Conservation (phyloP, 2,888 invertebrate genomes). For the Limulus polyphemus region DNA sequence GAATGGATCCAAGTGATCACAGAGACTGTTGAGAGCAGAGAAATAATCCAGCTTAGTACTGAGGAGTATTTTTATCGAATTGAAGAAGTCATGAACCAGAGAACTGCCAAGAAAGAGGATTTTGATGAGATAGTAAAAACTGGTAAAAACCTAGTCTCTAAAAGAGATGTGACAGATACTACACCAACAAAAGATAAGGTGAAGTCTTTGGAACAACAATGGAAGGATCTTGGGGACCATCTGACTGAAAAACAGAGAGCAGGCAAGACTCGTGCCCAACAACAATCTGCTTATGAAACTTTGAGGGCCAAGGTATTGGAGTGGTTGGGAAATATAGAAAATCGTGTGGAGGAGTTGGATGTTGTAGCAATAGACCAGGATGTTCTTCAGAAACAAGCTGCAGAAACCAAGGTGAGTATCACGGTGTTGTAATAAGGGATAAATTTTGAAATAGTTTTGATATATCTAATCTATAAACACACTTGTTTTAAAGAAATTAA, state of each 20-base stretch:
- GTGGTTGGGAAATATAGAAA: slow-evolving; percentile 73
- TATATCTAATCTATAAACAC: too few species aligned
- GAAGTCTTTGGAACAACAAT: slow-evolving; percentile 62
- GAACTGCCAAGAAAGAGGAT: slow-evolving; percentile 43
- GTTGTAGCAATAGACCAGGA: slow-evolving; percentile 81
- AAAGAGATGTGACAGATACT: slow-evolving; percentile 80
- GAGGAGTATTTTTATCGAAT: slow-evolving; percentile 48
- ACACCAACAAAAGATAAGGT: slow-evolving; percentile 68
- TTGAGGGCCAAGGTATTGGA: slow-evolving; percentile 66
- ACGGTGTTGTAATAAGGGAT: too few species aligned
- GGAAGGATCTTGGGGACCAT: slow-evolving; percentile 70
- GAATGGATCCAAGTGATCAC: slow-evolving; percentile 40
- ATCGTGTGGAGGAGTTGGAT: slow-evolving; percentile 57
- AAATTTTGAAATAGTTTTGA: too few species aligned
- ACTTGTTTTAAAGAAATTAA: too few species aligned
- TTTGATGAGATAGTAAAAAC: slow-evolving; percentile 66
- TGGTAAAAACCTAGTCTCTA: slow-evolving; percentile 64
- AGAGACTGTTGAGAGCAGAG: slow-evolving; percentile 61
- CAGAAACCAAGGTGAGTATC: slow-evolving; percentile 37
- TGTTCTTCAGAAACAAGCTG: slow-evolving; percentile 61
- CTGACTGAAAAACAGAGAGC: slow-evolving; percentile 73
- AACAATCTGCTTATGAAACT: slow-evolving; percentile 70
- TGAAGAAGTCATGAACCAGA: slow-evolving; percentile 39
- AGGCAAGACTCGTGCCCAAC: slow-evolving; percentile 69
- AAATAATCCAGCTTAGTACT: slow-evolving; percentile 48